These are phyloP conservation scores for Drosophila bunnanda DNA, from an alignment of 2,888 invertebrate species.

Conservation along the genomic window DNA sequence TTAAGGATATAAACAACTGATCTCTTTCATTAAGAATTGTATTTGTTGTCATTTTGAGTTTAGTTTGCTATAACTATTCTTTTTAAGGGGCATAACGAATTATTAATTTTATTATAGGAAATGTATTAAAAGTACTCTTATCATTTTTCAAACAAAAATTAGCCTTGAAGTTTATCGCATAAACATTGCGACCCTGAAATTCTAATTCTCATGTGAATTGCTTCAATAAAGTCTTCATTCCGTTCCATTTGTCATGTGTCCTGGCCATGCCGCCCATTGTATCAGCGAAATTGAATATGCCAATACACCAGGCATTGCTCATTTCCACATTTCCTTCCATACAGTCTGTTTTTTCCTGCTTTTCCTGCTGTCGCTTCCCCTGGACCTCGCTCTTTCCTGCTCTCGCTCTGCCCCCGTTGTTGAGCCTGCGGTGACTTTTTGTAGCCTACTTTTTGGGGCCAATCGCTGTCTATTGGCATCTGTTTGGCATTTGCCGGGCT, in stretches of 20 bases:
- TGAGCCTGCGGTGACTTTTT: constrained; percentile 30
- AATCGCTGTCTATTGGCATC: constrained; percentile 38
- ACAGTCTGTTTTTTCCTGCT: constrained; percentile 11
- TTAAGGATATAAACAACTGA: too few relatives aligned
- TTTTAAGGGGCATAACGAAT: too few relatives aligned
- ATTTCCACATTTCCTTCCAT: constrained; percentile 48
- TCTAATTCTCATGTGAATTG: neutral
- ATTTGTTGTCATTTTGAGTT: too few relatives aligned
- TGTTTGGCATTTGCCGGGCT: constrained; percentile 43
- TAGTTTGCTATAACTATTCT: too few relatives aligned
- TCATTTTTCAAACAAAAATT: rapidly evolving
- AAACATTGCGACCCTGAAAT: neutral
- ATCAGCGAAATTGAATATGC: constrained; percentile 47
- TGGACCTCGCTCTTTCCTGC: neutral
- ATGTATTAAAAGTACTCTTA: rapidly evolving
- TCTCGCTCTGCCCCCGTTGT: neutral
- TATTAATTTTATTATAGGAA: too few relatives aligned
- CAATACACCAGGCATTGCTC: constrained; percentile 44
- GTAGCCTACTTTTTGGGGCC: constrained; percentile 31
- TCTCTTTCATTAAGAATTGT: too few relatives aligned
- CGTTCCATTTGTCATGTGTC: constrained; percentile 25
- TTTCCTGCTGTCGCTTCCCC: constrained; percentile 4
- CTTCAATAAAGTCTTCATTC: neutral
- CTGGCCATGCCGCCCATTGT: constrained; percentile 27
- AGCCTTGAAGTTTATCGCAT: rapidly evolving